Percentiles rank a stretch among this genome's conserved stretches.
Evolutionary conservation across 2,888 invertebrate genomes (phyloP).

Genomic region (Apoderus coryli): DNA sequence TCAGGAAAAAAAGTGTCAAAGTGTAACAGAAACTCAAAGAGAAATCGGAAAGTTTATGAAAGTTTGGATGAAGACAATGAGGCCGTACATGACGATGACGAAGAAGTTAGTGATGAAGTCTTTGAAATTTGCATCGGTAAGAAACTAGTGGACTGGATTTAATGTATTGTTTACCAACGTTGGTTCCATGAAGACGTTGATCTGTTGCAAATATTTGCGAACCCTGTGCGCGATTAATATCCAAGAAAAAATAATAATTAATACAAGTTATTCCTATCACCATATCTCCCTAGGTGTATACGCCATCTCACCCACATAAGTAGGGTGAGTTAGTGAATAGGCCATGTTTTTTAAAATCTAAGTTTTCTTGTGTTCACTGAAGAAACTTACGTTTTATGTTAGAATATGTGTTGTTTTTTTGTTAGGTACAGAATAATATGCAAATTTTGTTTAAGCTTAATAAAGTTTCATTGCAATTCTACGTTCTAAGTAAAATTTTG

Average conservation of each 20-base stretch:
- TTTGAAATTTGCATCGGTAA: background rate
- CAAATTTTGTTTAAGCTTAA: background rate
- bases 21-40: constrained; percentile 1
- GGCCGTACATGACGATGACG: background rate
- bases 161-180: constrained; percentile 3
- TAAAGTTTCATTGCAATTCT: constrained; percentile 1
- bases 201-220: constrained; percentile 1
- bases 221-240: constrained; percentile 1
- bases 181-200: constrained; percentile 1
- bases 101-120: constrained; percentile 1
- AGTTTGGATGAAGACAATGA: too few relatives aligned
- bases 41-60: constrained; percentile 2
- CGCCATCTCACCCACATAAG: constrained; percentile 1
- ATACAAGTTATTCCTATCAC: constrained; percentile 2
- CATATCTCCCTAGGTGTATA: constrained; percentile 1
- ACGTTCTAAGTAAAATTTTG: background rate
- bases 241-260: background rate
- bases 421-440: too few relatives aligned
- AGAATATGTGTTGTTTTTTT: background rate
- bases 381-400: background rate
- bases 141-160: constrained; percentile 1
- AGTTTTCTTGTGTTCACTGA: constrained; percentile 1
- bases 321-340: constrained; percentile 1
- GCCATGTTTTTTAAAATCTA: constrained; percentile 1
- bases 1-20: constrained; percentile 1